Percentiles rank a stretch among this genome's conserved stretches.
Conservation (phyloP, 2,888 invertebrate genomes). For the Eupithecia subumbrata region DNA sequence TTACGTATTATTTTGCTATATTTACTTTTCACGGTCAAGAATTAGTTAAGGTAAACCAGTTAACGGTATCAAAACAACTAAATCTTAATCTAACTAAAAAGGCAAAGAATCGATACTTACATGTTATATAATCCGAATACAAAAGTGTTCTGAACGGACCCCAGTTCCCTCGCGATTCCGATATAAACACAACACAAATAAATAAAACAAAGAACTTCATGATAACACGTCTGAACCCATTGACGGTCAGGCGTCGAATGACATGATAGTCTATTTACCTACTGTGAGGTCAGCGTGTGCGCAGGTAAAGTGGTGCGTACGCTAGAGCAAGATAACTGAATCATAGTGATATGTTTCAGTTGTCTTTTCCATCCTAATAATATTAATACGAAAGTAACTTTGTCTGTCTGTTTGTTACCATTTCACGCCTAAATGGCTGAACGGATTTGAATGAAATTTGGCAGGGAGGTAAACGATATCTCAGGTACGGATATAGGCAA, state of each 20-base stretch:
- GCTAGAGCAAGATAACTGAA: neutral
- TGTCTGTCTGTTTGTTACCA: no score
- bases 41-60: neutral
- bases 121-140: constrained; percentile 72
- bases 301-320: constrained; percentile 7
- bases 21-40: neutral
- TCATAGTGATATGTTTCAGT: neutral
- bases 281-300: constrained; percentile 21
- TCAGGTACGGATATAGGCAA: no score
- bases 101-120: constrained; percentile 57
- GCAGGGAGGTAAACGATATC: no score
- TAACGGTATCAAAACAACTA: neutral
- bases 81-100: neutral
- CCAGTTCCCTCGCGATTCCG: constrained; percentile 46
- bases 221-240: constrained; percentile 48
- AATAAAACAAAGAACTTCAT: constrained; percentile 51
- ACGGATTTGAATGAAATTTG: no score
- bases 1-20: neutral
- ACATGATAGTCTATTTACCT: constrained; percentile 16
- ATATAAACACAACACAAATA: constrained; percentile 46
- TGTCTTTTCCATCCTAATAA: no score
- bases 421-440: no score
- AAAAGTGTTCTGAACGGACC: constrained; percentile 66
- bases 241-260: constrained; percentile 55
- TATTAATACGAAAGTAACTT: no score